Percentiles rank a stretch among this genome's conserved stretches.
Conservation (phyloP, 2,888 invertebrate genomes). For the Troides oblongomaculatus region DNA sequence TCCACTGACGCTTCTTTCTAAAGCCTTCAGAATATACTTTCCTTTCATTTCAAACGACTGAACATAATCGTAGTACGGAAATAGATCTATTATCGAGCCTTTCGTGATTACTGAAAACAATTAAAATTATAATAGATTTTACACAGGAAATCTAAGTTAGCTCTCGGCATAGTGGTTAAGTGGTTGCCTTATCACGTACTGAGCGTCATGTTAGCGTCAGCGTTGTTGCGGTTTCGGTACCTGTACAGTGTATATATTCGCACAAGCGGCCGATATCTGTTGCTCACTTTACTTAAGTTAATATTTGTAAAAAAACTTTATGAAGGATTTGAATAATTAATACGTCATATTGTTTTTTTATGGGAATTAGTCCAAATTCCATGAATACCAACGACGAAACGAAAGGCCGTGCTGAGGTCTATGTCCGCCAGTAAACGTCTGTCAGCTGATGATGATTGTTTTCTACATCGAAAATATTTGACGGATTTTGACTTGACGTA, state of each 20-base stretch:
- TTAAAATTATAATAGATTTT: neutral
- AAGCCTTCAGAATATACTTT: slow-evolving; percentile 74
- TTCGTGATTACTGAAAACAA: slow-evolving; percentile 79
- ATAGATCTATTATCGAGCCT: slow-evolving; percentile 81
- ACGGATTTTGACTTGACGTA: no score
- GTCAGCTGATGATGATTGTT: no score
- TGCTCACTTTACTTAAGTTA: neutral
- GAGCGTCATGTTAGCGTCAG: neutral
- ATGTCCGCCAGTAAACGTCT: no score
- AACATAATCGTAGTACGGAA: slow-evolving; percentile 85
- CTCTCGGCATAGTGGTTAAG: neutral
- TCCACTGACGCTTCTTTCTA: slow-evolving; percentile 65
- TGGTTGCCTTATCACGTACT: neutral
- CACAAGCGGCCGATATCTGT: neutral
- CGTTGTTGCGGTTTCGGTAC: neutral
- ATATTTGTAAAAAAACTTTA: neutral
- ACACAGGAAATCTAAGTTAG: neutral
- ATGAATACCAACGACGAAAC: no score
- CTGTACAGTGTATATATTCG: neutral
- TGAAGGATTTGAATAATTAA: neutral
- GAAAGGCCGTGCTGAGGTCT: no score
- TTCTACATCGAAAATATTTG: no score
- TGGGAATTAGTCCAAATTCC: no score
- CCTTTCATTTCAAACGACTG: slow-evolving; percentile 83
- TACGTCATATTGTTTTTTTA: no score